Evolutionary conservation across 64 coral and sea anemone genomes (phyloP).

Genomic region (Actinia equina): DNA sequence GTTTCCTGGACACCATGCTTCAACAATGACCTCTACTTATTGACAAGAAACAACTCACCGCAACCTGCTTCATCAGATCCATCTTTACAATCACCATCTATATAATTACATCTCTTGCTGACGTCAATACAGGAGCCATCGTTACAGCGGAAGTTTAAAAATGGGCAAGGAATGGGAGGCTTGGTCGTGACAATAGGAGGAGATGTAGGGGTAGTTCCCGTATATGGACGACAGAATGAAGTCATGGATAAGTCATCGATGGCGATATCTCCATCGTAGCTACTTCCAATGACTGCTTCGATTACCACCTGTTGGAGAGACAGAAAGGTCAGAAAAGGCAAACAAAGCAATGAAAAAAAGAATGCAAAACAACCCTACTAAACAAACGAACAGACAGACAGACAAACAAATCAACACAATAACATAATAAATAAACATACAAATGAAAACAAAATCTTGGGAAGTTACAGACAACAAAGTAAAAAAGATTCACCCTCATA

Average conservation of each 20-base stretch:
- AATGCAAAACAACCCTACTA: not conserved
- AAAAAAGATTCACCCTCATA: too few relatives aligned
- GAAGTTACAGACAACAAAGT: too few relatives aligned
- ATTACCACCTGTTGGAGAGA: constrained; percentile 62
- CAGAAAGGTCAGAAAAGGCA: not conserved
- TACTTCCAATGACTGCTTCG: constrained; percentile 76
- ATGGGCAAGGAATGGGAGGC: constrained; percentile 68
- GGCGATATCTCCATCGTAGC: constrained; percentile 88
- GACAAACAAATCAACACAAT: too few relatives aligned
- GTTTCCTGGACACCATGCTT: too few relatives aligned
- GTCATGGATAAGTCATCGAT: constrained; percentile 96
- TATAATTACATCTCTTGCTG: constrained; percentile 75
- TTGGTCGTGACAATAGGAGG: constrained; percentile 51
- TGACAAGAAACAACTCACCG: constrained; percentile 45
- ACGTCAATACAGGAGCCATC: constrained; percentile 52
- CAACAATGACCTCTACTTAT: too few relatives aligned
- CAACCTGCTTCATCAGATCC: constrained; percentile 80
- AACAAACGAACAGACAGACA: too few relatives aligned
- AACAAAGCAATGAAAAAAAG: not conserved
- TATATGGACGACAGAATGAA: constrained; percentile 46
- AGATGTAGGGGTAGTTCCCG: constrained; percentile 67
- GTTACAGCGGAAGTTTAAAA: constrained; percentile 70
- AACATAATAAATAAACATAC: too few relatives aligned
- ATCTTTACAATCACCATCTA: constrained; percentile 70
- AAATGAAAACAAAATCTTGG: too few relatives aligned